Evolutionary conservation across 92 coral and sea anemone genomes (phyloP).

Genomic region (Pocillopora grandis): DNA sequence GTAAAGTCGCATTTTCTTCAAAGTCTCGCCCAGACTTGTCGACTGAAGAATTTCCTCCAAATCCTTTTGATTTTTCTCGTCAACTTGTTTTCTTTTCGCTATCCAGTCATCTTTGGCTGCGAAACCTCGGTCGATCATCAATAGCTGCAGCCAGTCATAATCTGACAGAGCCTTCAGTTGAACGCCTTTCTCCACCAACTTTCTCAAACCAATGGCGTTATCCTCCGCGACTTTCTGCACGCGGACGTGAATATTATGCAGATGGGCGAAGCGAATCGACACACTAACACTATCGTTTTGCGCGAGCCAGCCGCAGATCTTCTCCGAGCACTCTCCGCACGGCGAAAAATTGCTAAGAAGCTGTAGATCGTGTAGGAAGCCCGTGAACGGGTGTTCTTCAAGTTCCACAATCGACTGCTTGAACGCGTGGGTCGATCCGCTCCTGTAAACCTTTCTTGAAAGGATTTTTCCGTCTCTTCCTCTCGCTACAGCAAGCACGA

Average conservation of each 20-base stretch:
- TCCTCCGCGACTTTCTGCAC: conserved; percentile 44
- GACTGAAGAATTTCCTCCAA: conserved; percentile 41
- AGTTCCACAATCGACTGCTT: conserved; percentile 24
- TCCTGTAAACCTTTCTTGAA: conserved; percentile 41
- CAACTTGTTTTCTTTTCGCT: conserved; percentile 44
- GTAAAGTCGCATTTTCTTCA: conserved; percentile 36
- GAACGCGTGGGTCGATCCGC: conserved; percentile 25
- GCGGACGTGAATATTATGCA: conserved; percentile 35
- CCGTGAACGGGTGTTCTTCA: conserved; percentile 5
- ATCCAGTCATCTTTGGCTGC: conserved; percentile 56
- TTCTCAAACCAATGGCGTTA: conserved; percentile 38
- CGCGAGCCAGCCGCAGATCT: conserved; percentile 40
- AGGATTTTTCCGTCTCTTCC: conserved; percentile 33
- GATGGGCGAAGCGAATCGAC: conserved; percentile 48
- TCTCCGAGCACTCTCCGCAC: conserved; percentile 23
- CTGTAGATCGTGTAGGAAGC: conserved; percentile 17
- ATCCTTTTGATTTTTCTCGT: conserved; percentile 35
- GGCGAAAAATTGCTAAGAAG: conserved; percentile 43
- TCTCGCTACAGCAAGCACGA: conserved; percentile 28
- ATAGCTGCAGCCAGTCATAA: conserved; percentile 49
- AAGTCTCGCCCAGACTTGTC: conserved; percentile 37
- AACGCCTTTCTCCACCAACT: conserved; percentile 35
- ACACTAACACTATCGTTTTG: conserved; percentile 29
- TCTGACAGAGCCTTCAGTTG: conserved; percentile 31
- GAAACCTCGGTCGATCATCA: conserved; percentile 50